Base-by-base conservation (phyloP, 2,113 vertebrate species). In the Origma solitaria region DNA sequence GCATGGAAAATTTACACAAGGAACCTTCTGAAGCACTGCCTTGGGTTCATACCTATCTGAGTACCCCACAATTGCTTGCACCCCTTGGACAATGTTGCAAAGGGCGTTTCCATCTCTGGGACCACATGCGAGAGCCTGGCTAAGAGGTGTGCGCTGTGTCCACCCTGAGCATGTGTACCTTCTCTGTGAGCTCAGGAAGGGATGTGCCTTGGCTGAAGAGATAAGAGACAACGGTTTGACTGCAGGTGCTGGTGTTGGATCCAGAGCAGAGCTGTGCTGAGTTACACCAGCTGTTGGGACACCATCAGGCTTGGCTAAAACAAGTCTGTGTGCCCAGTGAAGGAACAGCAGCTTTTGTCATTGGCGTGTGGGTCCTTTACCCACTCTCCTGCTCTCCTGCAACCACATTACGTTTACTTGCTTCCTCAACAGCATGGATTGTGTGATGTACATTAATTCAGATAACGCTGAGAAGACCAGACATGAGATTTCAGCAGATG, bases 181-280 rank as follows among this genome's bases (percentile, higher is more conserved):
- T 66, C 27, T 49, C 35, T 21, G 30, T 35, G 20, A 56, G 40
- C 57, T 51, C 2, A 2, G 45, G 42, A 45, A 57, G 24, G 27
- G 17, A 15, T 12, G 9, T 51, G 16, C 31, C 25, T 68, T 53
- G 35, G 45, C 21, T 61, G 56, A 51, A 60, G 28, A 65, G 37
- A 35, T 33, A 2, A 54, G 24, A 30, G 81, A 45, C 0, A 11
- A 49, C 7, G 10, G 7, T 58, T 44, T 91, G 65, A 25, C 25
- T 0, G 0, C 8, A 1, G 3, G 10, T 2, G 0, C 1, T 30
- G 22, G 9, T 47, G 35, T 8, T 60, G 25, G 20, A 25, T 64
- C 13, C 7, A 3, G 25, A 71, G 16, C 40, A 54, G 58, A 51
- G 9, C 9, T 50, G 30, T 16, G 21, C 53, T 69, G 44, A 84